Conservation (phyloP, 2,113 vertebrate species). For the Mandrillus leucophaeus region DNA sequence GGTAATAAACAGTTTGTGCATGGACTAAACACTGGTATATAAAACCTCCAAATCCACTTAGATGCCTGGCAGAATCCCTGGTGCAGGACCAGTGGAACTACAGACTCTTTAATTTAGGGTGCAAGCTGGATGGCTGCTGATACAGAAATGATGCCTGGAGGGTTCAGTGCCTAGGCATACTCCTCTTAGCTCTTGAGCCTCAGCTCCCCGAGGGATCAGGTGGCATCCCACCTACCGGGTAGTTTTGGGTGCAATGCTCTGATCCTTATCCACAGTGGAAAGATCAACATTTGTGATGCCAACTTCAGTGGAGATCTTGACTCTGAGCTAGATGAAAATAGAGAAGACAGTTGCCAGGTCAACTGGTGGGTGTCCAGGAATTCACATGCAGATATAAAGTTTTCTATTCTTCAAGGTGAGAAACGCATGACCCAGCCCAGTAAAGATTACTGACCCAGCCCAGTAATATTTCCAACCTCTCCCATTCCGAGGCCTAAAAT, state of each 20-base stretch:
- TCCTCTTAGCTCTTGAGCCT: neutral
- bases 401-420: neutral
- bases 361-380: neutral
- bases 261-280: slow-evolving; percentile 98
- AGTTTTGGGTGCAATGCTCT: slow-evolving; percentile 98
- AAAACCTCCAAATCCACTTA: neutral
- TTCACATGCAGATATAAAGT: neutral
- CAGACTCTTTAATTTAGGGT: neutral
- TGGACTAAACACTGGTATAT: neutral
- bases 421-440: neutral
- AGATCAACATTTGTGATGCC: slow-evolving; percentile 96
- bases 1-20: neutral
- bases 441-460: neutral
- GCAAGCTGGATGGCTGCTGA: neutral
- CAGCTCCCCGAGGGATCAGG: neutral
- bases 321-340: slow-evolving; percentile 90
- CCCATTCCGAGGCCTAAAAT: neutral
- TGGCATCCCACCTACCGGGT: slow-evolving; percentile 85
- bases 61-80: neutral
- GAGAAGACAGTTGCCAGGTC: neutral
- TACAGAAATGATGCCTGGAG: neutral
- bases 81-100: neutral
- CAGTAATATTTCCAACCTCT: neutral
- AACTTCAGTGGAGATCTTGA: slow-evolving; percentile 98
- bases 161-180: too few relatives aligned